Evolutionary conservation across 2,888 invertebrate genomes (phyloP), one percentile per base, ranked within the genome.

Genomic region (Diplolepis rosae): DNA sequence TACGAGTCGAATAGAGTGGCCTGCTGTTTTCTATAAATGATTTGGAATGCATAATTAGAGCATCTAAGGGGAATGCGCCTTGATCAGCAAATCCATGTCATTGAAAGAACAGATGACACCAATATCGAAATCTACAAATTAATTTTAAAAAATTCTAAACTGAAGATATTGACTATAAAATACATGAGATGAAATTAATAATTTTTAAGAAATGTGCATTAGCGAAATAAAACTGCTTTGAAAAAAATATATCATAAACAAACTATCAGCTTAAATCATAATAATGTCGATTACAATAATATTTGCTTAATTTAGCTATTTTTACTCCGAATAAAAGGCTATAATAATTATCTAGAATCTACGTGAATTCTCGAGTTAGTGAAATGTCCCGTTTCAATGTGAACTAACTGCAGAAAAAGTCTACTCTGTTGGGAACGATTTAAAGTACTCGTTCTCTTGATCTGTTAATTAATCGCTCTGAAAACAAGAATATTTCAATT

Each of bases 31-130:
- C 81, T 78, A 77, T 76, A 80, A 85, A 84, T 83, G 80, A 80
- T 82, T 81, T 82, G 84, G 77, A 82, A 73, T 80, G 74, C 69
- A 79, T 83, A 85, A 85, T 85, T 84, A 79, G 85, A 79, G 78
- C 85, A 72, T 76, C 70, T 76, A 74, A 80, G 77, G 78, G 73
- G 79, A 81, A 77, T 74, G 61, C 68, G 73, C 74, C 71, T 77
- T 71, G 52, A 39, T 48, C 45, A 35, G 18, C 30, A 9, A 28
- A 66, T 28, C 30, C 61, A 24, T 24, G 39, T 61, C 61, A 39
- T 27, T 61, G 27, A 42, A 61, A 39, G n/a, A 39, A 22, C 39
- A 24, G 50, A 39, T 61, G 39, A 61, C 61, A 61, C n/a, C 27
- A 39, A 61, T 61, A 27, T 39, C 15, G 4, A 24, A 39, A 61